A percentile compares a stretch with the other conserved stretches of the same genome.
phyloP scores from a whole-genome alignment of 2,113 vertebrate species.

The Myotis davidii region DNA sequence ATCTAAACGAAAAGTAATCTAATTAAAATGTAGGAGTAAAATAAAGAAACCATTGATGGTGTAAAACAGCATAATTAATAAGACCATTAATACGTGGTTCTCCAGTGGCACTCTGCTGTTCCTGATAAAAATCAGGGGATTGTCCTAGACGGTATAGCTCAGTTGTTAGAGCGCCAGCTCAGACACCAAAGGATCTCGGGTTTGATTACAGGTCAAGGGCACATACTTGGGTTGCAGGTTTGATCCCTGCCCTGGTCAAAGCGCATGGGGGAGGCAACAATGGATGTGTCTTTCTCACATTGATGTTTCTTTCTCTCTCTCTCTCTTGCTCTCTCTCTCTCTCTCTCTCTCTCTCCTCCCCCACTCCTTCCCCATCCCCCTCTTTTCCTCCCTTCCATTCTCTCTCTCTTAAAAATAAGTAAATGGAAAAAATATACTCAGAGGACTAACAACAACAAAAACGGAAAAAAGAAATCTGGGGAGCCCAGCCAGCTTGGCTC shows the following conservation, averaged over 20 bases:
- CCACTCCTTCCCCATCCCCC: too few species aligned
- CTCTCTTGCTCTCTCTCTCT: not conserved
- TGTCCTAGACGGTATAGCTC: not conserved
- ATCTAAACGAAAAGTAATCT: constrained; percentile 25
- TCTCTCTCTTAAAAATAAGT: not conserved
- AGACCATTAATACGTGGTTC: not conserved
- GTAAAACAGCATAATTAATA: not conserved
- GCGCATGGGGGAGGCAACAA: not conserved
- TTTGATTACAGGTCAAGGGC: not conserved
- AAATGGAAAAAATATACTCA: not conserved
- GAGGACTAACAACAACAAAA: too few species aligned
- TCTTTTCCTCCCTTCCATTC: too few species aligned
- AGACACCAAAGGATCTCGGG: not conserved
- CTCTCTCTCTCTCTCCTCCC: too few species aligned
- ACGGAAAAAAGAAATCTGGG: too few species aligned
- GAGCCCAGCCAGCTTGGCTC: not conserved
- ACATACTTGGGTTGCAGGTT: not conserved
- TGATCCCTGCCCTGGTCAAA: too few species aligned
- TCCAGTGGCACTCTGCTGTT: not conserved
- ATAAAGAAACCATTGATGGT: not conserved
- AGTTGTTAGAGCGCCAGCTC: not conserved
- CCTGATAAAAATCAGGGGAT: not conserved
- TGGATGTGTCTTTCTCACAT: not conserved
- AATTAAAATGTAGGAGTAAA: not conserved
- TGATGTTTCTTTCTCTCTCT: not conserved